phyloP scores from a whole-genome alignment of 2,888 invertebrate species.

The Lepidochitona cinerea region DNA sequence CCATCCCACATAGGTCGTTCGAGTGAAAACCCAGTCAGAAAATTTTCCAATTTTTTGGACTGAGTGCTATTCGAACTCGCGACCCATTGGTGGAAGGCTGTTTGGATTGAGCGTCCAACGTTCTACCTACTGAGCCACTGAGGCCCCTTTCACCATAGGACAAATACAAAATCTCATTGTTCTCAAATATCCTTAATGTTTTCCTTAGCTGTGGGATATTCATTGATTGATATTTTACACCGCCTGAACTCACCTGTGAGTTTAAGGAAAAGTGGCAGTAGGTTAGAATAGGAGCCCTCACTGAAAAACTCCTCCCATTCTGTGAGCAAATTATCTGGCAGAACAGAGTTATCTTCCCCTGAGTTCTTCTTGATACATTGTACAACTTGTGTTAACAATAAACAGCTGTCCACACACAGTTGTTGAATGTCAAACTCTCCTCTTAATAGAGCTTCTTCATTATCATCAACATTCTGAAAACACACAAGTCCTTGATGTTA shows the following conservation, averaged over 20 bases:
- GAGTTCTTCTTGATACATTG: constrained; percentile 55
- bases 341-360: constrained; percentile 22
- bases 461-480: constrained; percentile 40
- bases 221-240: too few species aligned
- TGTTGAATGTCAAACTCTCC: constrained; percentile 30
- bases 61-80: too few species aligned
- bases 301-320: constrained; percentile 87
- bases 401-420: constrained; percentile 42
- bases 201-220: too few species aligned
- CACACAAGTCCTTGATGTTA: background rate
- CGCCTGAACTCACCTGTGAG: constrained; percentile 59
- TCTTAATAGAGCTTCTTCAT: constrained; percentile 17
- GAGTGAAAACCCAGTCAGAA: too few species aligned
- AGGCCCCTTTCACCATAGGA: too few species aligned
- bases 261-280: constrained; percentile 75
- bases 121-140: too few species aligned
- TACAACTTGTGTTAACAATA: constrained; percentile 66
- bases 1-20: too few species aligned
- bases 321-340: constrained; percentile 72
- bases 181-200: too few species aligned
- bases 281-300: constrained; percentile 75
- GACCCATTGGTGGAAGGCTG: too few species aligned
- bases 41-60: too few species aligned
- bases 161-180: too few species aligned
- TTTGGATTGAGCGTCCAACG: too few species aligned